These are phyloP conservation scores for Oncorhynchus mykiss DNA, from an alignment of 2,113 vertebrate genomes.

Conservation along the genomic window DNA sequence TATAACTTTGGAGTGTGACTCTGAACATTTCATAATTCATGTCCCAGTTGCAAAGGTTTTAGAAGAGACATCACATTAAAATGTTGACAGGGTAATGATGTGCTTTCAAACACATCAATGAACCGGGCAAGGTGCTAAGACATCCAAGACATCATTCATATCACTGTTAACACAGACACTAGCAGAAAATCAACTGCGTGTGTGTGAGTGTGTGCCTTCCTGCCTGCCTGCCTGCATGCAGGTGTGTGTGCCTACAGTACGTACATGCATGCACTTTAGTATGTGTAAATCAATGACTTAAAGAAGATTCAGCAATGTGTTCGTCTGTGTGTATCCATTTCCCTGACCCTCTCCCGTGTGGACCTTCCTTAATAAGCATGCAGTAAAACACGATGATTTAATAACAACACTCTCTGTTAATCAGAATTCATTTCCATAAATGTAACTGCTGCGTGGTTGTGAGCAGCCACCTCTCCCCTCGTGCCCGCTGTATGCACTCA, in stretches of 20 bases:
- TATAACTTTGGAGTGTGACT: conserved; percentile 33
- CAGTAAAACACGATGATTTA: conserved; percentile 46
- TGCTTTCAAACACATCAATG: conserved; percentile 48
- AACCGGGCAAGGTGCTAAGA: conserved; percentile 27
- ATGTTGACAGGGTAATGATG: conserved; percentile 37
- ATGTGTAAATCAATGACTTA: conserved; percentile 25
- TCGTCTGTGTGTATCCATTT: conserved; percentile 3
- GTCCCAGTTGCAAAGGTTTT: conserved; percentile 57
- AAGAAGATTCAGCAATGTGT: background rate
- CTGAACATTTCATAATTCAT: conserved; percentile 44
- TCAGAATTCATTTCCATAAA: conserved; percentile 73
- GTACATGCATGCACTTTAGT: no score
- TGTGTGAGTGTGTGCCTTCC: background rate
- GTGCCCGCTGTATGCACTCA: conserved; percentile 69
- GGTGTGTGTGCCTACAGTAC: background rate
- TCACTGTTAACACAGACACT: conserved; percentile 37
- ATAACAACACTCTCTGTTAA: conserved; percentile 54
- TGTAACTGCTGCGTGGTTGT: conserved; percentile 68
- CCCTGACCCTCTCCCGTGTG: conserved; percentile 21
- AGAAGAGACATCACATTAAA: conserved; percentile 44
- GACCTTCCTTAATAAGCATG: conserved; percentile 28
- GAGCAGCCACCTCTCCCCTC: conserved; percentile 51
- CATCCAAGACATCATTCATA: conserved; percentile 58
- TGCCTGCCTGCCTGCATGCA: conserved; percentile 2
- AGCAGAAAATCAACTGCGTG: conserved; percentile 41